Percentiles rank a stretch among this genome's conserved stretches.
Conservation (phyloP, 2,113 vertebrate genomes). For the Anthoscopus minutus region DNA sequence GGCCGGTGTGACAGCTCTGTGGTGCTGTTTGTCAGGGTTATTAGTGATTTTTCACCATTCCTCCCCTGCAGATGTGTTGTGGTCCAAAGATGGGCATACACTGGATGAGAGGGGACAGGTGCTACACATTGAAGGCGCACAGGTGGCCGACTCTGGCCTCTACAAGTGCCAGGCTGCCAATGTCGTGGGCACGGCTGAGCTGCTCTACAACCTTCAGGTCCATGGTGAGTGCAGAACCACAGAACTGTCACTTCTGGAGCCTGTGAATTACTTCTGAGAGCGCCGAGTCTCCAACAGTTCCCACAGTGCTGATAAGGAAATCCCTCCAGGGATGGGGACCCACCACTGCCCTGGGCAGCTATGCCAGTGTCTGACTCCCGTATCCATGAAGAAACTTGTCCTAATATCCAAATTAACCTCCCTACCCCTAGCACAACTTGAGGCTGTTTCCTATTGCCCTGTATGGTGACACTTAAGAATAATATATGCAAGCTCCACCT, state of each 20-base stretch:
- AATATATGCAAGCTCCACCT: neutral
- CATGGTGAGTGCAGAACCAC: slow-evolving; percentile 72
- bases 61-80: slow-evolving; percentile 72
- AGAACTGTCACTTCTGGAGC: accelerated
- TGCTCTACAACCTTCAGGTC: slow-evolving; percentile 84
- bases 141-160: slow-evolving; percentile 82
- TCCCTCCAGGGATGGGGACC: neutral
- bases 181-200: slow-evolving; percentile 79
- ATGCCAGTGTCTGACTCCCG: neutral
- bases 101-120: slow-evolving; percentile 65
- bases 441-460: neutral
- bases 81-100: slow-evolving; percentile 78
- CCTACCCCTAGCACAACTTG: neutral
- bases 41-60: accelerated
- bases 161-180: slow-evolving; percentile 89
- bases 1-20: accelerated
- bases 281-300: accelerated
- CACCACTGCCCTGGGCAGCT: neutral
- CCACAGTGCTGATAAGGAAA: neutral
- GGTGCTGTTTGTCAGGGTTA: accelerated
- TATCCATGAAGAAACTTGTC: neutral
- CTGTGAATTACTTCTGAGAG: neutral
- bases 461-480: neutral
- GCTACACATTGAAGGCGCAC: slow-evolving; percentile 79
- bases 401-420: too few species aligned